These are phyloP conservation scores for Dexiosoma caninum DNA, from an alignment of 2,888 invertebrate genomes.

Conservation along the genomic window DNA sequence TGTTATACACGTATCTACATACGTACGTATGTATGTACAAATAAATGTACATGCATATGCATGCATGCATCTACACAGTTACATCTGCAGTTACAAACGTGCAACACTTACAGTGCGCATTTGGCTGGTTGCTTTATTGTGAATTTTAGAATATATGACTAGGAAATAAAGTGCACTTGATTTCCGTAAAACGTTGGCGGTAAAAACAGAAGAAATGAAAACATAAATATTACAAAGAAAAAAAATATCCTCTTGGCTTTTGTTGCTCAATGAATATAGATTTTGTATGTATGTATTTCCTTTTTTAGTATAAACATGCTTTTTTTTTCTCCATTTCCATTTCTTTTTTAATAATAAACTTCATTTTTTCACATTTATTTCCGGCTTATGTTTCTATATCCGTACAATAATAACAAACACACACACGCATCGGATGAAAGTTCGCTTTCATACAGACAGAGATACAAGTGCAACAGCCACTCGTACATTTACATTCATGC, in stretches of 20 bases:
- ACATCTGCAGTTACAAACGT: not conserved
- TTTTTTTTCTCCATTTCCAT: not conserved
- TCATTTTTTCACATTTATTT: slow-evolving; percentile 62
- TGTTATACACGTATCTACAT: not conserved
- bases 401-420: slow-evolving; percentile 47
- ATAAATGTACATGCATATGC: not conserved
- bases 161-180: slow-evolving; percentile 63
- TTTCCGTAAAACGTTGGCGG: slow-evolving; percentile 57
- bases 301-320: not conserved
- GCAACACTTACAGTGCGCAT: slow-evolving; percentile 8
- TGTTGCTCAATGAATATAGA: slow-evolving; percentile 52
- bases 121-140: slow-evolving; percentile 24
- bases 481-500: not conserved
- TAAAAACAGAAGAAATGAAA: slow-evolving; percentile 42
- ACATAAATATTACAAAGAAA: slow-evolving; percentile 44
- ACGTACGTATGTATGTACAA: not conserved
- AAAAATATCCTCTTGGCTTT: slow-evolving; percentile 53
- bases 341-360: slow-evolving; percentile 51
- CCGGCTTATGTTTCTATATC: slow-evolving; percentile 65
- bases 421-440: slow-evolving; percentile 27
- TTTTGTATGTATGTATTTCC: slow-evolving; percentile 8
- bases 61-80: not conserved
- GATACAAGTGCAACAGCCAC: slow-evolving; percentile 9
- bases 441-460: slow-evolving; percentile 13
- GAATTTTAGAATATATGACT: slow-evolving; percentile 61